Conservation (phyloP, 2,888 invertebrate species). For the Drosophila mimica region DNA sequence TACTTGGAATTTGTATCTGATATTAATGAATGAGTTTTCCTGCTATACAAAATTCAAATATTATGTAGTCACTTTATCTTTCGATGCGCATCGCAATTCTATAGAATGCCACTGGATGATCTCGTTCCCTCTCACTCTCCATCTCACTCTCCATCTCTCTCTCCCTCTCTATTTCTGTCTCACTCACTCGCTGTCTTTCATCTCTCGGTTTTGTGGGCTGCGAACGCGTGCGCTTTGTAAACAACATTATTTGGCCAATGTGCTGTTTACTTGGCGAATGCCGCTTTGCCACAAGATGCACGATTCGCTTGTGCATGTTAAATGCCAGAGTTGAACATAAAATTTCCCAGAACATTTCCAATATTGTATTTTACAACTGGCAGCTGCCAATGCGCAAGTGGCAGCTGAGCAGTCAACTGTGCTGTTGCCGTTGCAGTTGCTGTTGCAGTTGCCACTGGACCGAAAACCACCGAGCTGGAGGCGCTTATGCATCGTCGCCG, state of each 20-base stretch:
- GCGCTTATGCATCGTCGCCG: conserved; percentile 9
- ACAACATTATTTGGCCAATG: conserved; percentile 24
- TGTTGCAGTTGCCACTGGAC: conserved; percentile 25
- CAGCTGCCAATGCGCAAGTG: conserved; percentile 4
- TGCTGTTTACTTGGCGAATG: conserved; percentile 30
- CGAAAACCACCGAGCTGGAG: conserved; percentile 31
- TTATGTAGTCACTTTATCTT: background rate
- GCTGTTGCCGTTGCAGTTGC: conserved; percentile 21
- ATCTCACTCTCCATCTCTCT: background rate
- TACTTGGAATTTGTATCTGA: conserved; percentile 18
- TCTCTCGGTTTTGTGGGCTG: background rate
- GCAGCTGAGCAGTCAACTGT: conserved; percentile 24
- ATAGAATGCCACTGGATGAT: conserved; percentile 29
- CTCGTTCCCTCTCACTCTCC: background rate
- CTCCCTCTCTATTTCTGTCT: too few species aligned
- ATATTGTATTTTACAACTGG: conserved; percentile 10
- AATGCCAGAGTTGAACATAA: conserved; percentile 36
- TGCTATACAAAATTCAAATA: background rate
- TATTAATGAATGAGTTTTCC: conserved; percentile 30
- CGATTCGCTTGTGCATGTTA: conserved; percentile 35
- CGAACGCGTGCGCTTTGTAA: conserved; percentile 26
- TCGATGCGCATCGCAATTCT: conserved; percentile 15
- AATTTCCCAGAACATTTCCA: conserved; percentile 60
- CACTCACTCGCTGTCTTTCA: background rate
- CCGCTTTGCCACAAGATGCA: conserved; percentile 41